A percentile compares a stretch with the other conserved stretches of the same genome.
These are phyloP conservation scores for Scaptomyza caliginosa DNA, from an alignment of 2,888 invertebrate genomes.

Conservation along the genomic window DNA sequence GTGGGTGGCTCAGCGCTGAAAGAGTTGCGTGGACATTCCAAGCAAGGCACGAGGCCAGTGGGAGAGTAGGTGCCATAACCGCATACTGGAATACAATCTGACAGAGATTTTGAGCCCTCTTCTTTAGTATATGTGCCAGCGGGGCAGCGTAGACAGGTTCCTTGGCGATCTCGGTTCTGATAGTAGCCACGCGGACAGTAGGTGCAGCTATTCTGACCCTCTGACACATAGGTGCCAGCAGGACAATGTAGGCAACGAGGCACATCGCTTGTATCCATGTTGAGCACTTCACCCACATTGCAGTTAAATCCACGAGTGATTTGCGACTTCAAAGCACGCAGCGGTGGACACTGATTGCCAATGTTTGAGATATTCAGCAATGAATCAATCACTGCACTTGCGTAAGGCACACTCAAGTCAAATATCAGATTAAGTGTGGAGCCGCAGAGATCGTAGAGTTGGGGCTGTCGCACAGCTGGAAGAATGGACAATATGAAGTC, in stretches of 20 bases:
- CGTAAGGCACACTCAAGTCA: constrained; percentile 96
- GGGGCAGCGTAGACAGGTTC: constrained; percentile 95
- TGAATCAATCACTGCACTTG: constrained; percentile 94
- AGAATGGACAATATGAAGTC: constrained; percentile 94
- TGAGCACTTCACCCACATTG: constrained; percentile 95
- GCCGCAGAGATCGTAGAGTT: constrained; percentile 97
- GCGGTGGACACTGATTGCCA: constrained; percentile 95
- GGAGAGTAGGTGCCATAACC: constrained; percentile 98
- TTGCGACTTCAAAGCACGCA: constrained; percentile 93
- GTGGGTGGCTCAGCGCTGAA: constrained; percentile 94
- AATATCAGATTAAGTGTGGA: constrained; percentile 96
- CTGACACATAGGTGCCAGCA: constrained; percentile 96
- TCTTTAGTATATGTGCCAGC: constrained; percentile 96
- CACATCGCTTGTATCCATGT: constrained; percentile 95
- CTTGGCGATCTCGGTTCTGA: constrained; percentile 96
- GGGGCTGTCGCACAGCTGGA: constrained; percentile 94
- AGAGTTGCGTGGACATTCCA: constrained; percentile 96
- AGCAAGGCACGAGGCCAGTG: constrained; percentile 95
- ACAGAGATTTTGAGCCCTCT: constrained; percentile 93
- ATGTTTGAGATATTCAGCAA: constrained; percentile 94
- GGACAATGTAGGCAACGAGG: constrained; percentile 98
- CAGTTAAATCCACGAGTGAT: constrained; percentile 96
- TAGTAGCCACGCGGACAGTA: constrained; percentile 96
- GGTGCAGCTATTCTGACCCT: constrained; percentile 95
- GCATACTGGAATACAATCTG: constrained; percentile 96